Evolutionary conservation across 2,888 invertebrate genomes (phyloP).

Genomic region (Cistogaster globosa): DNA sequence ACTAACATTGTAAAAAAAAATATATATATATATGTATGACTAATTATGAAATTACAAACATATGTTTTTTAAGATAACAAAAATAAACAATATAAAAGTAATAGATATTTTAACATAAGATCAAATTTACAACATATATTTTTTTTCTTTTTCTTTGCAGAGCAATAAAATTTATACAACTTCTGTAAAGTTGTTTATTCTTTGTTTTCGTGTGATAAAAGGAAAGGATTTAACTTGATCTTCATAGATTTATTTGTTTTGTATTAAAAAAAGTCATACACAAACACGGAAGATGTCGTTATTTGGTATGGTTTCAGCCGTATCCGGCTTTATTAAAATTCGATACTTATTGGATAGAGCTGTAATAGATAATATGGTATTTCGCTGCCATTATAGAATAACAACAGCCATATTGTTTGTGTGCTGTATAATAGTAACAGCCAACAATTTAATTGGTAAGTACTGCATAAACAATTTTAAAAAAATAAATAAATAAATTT

Average conservation of each 20-base stretch:
- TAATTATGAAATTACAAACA: background rate
- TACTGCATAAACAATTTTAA: slow-evolving; percentile 72
- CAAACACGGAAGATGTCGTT: slow-evolving; percentile 86
- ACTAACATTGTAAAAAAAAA: slow-evolving; percentile 3
- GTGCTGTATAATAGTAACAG: slow-evolving; percentile 93
- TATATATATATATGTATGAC: background rate
- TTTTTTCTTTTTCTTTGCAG: slow-evolving; percentile 56
- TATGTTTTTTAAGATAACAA: slow-evolving; percentile 16
- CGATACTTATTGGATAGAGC: slow-evolving; percentile 94
- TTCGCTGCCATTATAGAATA: slow-evolving; percentile 94
- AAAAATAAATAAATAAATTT: slow-evolving; percentile 12
- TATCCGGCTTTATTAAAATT: slow-evolving; percentile 95
- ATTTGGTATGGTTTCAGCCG: slow-evolving; percentile 92
- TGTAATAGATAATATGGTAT: slow-evolving; percentile 94
- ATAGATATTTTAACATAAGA: slow-evolving; percentile 10
- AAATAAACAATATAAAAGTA: slow-evolving; percentile 10
- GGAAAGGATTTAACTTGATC: slow-evolving; percentile 23
- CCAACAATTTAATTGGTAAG: slow-evolving; percentile 95
- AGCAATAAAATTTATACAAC: slow-evolving; percentile 29
- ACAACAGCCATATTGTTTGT: slow-evolving; percentile 93
- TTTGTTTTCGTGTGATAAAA: slow-evolving; percentile 9
- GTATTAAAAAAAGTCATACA: slow-evolving; percentile 2
- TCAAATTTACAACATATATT: background rate
- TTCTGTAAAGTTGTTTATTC: slow-evolving; percentile 43
- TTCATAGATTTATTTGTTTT: slow-evolving; percentile 34